Evolutionary conservation across 2,113 vertebrate genomes (phyloP), one percentile per base, ranked within the genome.

Genomic region (Antechinus stuartii): DNA sequence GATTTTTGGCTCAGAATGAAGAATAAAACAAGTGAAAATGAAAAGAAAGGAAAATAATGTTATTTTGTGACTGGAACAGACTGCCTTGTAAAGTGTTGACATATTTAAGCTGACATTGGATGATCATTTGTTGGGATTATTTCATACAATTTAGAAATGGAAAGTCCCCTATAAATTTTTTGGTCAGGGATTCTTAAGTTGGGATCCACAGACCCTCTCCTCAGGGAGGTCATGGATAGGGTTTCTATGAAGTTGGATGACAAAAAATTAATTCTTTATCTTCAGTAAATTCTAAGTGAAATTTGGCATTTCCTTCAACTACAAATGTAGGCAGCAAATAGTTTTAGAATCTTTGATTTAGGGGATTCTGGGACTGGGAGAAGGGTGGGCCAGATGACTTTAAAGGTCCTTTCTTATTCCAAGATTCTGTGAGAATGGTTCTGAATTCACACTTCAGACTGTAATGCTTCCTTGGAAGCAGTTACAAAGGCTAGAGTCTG

Each of bases 1-100:
- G 91, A 68, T 92, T 95, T 95, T 93, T 54, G 91, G 47, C 47
- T 92, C 27, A 53, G 42, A 24, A 12, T 94, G 52, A 96, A 90
- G 94, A 57, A 30, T 56, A 12, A 54, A 94, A 93, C 55, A 76
- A 76, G 4, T 7, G 4, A 76, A 76, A 76, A 76, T 19, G 61
- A n/a, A 76, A n/a, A 76, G 16, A 16, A 76, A 76, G 35, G 4
- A n/a, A n/a, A 76, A n/a, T n/a, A 76, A 76, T 14, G 61, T 16
- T 68, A 68, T 68, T 1, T 76, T n/a, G 16, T 76, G 16, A 76
- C 35, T 16, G 16, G n/a, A n/a, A n/a, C 16, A 76, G 68, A 76
- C 68, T 76, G 68, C 35, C 14, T n/a, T 76, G 35, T 16, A 76
- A n/a, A 76, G 35, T 76, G 68, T n/a, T 19, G 68, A n/a, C 5